Evolutionary conservation across 1,140 invertebrate genomes (phyloP).

Genomic region (Drosophila pruinosa): DNA sequence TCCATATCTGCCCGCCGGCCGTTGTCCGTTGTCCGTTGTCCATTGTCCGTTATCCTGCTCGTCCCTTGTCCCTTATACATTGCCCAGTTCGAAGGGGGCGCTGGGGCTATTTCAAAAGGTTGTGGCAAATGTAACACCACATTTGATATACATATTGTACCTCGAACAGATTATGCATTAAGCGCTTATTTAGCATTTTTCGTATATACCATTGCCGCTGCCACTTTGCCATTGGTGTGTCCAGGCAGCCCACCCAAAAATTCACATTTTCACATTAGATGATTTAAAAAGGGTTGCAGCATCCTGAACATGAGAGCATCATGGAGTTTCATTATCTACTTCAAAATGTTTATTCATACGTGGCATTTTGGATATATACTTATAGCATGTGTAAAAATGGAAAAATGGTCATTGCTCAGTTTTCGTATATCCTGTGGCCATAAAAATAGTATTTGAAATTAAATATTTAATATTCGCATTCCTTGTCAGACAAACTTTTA

Average conservation of each 20-base stretch:
- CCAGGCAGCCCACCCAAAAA: not conserved
- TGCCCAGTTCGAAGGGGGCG: not conserved
- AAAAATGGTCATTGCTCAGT: not conserved
- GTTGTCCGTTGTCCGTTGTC: slow-evolving; percentile 6
- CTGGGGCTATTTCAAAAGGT: slow-evolving; percentile 19
- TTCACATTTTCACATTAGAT: slow-evolving; percentile 24
- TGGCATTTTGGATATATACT: not conserved
- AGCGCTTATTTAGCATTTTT: slow-evolving; percentile 81
- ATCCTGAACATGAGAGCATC: slow-evolving; percentile 1
- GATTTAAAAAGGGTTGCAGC: slow-evolving; percentile 22
- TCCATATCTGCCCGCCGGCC: slow-evolving; percentile 62
- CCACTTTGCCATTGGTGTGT: slow-evolving; percentile 51
- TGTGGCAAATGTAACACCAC: slow-evolving; percentile 16
- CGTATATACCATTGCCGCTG: slow-evolving; percentile 59
- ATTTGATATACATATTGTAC: slow-evolving; percentile 38
- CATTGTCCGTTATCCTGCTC: slow-evolving; percentile 3
- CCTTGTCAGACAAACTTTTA: no score
- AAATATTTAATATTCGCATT: no score
- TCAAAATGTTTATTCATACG: not conserved
- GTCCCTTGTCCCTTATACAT: slow-evolving; percentile 11
- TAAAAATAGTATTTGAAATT: no score
- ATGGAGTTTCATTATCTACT: slow-evolving; percentile 4
- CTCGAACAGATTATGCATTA: slow-evolving; percentile 76
- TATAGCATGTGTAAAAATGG: not conserved
- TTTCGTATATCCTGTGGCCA: not conserved